phyloP scores from a whole-genome alignment of 2,797 vertebrate species.

The Notoglanidium macrostoma region DNA sequence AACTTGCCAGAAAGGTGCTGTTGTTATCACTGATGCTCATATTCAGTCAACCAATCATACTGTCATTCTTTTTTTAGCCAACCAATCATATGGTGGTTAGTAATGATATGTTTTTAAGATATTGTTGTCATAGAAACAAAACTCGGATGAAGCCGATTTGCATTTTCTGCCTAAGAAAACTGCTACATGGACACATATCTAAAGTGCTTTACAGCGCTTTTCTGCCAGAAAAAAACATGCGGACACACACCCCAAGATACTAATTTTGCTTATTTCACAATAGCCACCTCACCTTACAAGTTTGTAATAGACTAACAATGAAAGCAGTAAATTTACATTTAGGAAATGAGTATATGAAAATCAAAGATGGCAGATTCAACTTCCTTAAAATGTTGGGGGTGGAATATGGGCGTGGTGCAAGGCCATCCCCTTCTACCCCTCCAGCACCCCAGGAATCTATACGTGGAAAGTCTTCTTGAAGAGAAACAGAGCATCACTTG shows the following conservation, averaged over 20 bases:
- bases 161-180: too few species aligned
- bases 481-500: slow-evolving; percentile 57
- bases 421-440: neutral
- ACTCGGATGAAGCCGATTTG: too few species aligned
- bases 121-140: too few species aligned
- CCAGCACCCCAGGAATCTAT: neutral
- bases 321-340: neutral
- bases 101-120: too few species aligned
- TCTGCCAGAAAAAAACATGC: neutral
- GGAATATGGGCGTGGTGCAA: neutral
- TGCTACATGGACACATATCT: too few species aligned
- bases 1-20: too few species aligned
- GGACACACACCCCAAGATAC: neutral
- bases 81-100: too few species aligned
- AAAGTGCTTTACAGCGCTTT: too few species aligned
- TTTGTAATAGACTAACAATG: neutral
- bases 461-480: slow-evolving; percentile 22
- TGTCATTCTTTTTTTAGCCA: too few species aligned
- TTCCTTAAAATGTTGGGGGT: neutral
- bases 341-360: neutral
- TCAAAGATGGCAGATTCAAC: neutral
- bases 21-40: neutral
- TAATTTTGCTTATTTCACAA: neutral
- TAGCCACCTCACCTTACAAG: neutral
- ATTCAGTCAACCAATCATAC: too few species aligned